phyloP scores from a whole-genome alignment of 2,797 vertebrate species.

The Miichthys miiuy region DNA sequence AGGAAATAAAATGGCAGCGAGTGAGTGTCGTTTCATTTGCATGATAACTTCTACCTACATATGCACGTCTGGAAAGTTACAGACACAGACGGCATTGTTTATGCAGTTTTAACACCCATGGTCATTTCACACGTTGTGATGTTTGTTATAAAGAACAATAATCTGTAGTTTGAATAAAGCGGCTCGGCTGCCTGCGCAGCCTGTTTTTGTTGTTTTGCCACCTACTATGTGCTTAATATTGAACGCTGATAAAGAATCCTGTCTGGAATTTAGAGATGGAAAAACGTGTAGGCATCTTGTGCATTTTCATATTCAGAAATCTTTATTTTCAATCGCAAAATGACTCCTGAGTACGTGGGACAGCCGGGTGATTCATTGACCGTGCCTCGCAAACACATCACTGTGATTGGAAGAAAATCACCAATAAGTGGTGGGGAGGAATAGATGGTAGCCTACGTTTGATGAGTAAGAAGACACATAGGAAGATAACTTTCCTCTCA shows the following conservation, averaged over 20 bases:
- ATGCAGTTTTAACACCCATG: conserved; percentile 49
- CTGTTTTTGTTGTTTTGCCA: conserved; percentile 38
- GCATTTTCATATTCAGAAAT: conserved; percentile 54
- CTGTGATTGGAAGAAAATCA: conserved; percentile 52
- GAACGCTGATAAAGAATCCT: conserved; percentile 27
- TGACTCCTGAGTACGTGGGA: conserved; percentile 62
- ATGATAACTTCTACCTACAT: conserved; percentile 63
- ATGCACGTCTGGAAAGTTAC: conserved; percentile 61
- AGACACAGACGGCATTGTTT: conserved; percentile 34
- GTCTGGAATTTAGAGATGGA: conserved; percentile 59
- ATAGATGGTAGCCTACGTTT: conserved; percentile 35
- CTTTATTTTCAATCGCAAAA: conserved; percentile 58
- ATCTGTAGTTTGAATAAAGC: conserved; percentile 32
- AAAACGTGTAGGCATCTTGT: conserved; percentile 64
- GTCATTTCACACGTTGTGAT: conserved; percentile 53
- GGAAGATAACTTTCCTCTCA: conserved; percentile 46
- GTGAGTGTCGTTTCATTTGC: conserved; percentile 50
- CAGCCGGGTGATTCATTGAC: conserved; percentile 65
- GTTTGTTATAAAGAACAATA: conserved; percentile 50
- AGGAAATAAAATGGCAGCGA: conserved; percentile 56
- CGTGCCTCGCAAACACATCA: conserved; percentile 35
- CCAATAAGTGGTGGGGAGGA: conserved; percentile 27
- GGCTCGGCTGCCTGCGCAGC: conserved; percentile 29
- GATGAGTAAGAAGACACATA: conserved; percentile 53
- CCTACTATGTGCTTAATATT: conserved; percentile 46